Conservation (phyloP, 1,140 invertebrate genomes). For the Triops longicaudatus region DNA sequence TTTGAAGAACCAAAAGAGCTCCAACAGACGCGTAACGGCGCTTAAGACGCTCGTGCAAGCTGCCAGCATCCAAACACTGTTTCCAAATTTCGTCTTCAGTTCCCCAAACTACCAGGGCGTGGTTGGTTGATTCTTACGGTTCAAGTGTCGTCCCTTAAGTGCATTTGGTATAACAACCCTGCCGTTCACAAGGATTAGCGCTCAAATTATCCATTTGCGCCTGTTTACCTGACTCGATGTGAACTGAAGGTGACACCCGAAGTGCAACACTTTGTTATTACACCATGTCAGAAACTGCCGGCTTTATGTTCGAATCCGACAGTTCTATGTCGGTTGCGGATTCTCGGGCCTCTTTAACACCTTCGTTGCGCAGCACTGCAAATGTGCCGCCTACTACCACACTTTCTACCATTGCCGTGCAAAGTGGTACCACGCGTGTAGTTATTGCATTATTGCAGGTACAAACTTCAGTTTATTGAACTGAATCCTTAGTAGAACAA, state of each 20-base stretch:
- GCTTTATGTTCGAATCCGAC: slow-evolving; percentile 24
- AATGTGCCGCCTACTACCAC: slow-evolving; percentile 57
- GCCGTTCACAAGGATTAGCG: neutral
- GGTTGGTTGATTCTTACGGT: neutral
- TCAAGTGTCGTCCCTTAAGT: neutral
- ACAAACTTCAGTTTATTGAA: slow-evolving; percentile 36
- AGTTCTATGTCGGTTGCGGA: slow-evolving; percentile 21
- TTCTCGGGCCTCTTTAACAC: slow-evolving; percentile 30
- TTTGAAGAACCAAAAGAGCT: neutral
- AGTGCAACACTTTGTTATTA: neutral
- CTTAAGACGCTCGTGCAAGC: neutral
- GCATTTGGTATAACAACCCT: neutral
- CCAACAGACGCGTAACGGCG: neutral
- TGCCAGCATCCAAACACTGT: neutral
- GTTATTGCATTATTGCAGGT: slow-evolving; percentile 84
- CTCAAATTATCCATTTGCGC: neutral
- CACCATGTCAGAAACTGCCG: neutral
- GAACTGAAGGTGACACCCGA: neutral
- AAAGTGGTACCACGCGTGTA: slow-evolving; percentile 73
- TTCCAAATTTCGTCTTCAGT: neutral
- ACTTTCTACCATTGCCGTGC: slow-evolving; percentile 82
- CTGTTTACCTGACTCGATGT: neutral
- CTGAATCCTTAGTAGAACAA: neutral
- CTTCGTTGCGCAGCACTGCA: neutral
- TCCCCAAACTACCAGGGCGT: slow-evolving; percentile 3